Conservation (phyloP, 2,113 vertebrate species). For the Copsychus sechellarum region DNA sequence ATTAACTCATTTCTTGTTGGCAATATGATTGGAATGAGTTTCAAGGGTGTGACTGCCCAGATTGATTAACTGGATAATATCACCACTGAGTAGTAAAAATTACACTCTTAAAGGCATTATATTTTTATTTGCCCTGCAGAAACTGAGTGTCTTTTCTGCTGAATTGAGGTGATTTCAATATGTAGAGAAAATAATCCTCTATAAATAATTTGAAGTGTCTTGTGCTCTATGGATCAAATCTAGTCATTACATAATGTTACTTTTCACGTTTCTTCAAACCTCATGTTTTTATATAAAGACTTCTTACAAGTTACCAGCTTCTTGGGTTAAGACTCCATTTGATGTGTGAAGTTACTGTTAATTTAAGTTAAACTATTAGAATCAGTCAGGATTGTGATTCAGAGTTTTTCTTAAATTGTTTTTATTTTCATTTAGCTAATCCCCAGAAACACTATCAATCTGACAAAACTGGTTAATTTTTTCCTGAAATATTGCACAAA, state of each 20-base stretch:
- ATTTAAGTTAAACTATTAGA: background rate
- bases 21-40: background rate
- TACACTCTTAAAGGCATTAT: background rate
- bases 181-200: background rate
- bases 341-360: background rate
- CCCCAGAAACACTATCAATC: background rate
- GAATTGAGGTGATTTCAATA: background rate
- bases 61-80: background rate
- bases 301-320: background rate
- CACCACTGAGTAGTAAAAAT: background rate
- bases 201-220: background rate
- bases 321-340: background rate
- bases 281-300: background rate
- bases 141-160: background rate
- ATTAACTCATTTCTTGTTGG: background rate
- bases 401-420: background rate
- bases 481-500: background rate
- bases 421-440: background rate
- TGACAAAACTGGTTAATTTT: background rate
- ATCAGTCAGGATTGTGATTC: background rate
- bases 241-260: background rate
- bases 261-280: background rate
- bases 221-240: background rate
- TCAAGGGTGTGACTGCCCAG: background rate
- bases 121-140: slow-evolving; percentile 2